phyloP scores from a whole-genome alignment of 2,888 invertebrate genomes.

The Coremacera marginata region DNA sequence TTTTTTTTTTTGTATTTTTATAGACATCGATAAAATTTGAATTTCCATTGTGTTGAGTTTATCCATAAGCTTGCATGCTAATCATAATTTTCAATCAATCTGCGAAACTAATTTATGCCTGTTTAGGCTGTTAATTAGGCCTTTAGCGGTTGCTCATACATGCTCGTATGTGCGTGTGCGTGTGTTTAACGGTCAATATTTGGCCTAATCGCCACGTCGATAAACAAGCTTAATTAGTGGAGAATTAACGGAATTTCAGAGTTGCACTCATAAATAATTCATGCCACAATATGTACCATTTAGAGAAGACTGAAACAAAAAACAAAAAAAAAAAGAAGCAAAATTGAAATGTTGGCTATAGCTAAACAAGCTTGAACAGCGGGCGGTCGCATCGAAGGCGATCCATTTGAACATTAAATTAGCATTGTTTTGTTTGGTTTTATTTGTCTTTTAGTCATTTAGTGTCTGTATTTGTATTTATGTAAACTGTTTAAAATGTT shows the following conservation, averaged over 20 bases:
- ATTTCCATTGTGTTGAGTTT: background rate
- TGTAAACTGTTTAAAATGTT: no score
- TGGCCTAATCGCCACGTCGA: slow-evolving; percentile 10
- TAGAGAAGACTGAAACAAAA: background rate
- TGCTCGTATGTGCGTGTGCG: background rate
- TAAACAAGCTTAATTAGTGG: slow-evolving; percentile 22
- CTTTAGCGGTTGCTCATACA: slow-evolving; percentile 32
- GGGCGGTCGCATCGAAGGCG: background rate
- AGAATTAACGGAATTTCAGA: slow-evolving; percentile 2
- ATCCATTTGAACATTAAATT: background rate
- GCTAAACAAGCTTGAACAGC: background rate
- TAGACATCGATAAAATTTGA: no score
- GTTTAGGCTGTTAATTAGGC: slow-evolving; percentile 48
- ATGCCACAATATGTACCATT: background rate
- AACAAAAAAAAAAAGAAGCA: background rate
- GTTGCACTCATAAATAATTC: slow-evolving; percentile 28
- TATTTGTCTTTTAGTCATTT: background rate
- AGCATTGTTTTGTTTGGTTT: background rate
- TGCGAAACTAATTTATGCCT: slow-evolving; percentile 43
- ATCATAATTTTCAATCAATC: slow-evolving; percentile 15
- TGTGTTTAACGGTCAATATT: slow-evolving; percentile 1
- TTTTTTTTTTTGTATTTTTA: no score
- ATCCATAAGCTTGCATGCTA: slow-evolving; percentile 18
- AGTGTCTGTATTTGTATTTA: background rate
- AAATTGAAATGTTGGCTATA: background rate